Base-by-base conservation (phyloP, 2,113 vertebrate species). In the Lophura nycthemera region DNA sequence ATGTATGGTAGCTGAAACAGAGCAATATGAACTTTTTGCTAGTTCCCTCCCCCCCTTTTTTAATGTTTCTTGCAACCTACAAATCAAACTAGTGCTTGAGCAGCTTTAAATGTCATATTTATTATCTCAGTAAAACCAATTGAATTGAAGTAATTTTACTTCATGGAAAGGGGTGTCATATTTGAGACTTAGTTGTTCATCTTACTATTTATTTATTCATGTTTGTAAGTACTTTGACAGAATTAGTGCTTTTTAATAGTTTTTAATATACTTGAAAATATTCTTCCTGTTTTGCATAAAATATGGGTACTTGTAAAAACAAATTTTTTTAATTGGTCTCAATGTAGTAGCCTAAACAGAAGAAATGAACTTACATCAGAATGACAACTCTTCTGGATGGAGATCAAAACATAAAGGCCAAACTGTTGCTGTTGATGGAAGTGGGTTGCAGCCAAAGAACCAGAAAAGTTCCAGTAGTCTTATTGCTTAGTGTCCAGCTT, bases 191-290 rank as follows among this genome's bases (percentile, higher is more conserved):
- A 86, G 88, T 91, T 93, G 92, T 93, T 94, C 93, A 61, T 64
- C 91, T 92, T 95, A 63, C 29, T 97, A 93, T 97, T 98, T 97
- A 96, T 97, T 96, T 96, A 88, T 96, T 96, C 73, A 78, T 95
- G 92, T 97, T 94, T 89, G 88, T 95, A 96, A 91, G 94, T 97
- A 97, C 95, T 96, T 87, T 78, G 92, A 92, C 94, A 94, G 94
- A 96, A 96, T 92, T 97, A 96, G 97, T 95, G 95, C 96, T 97
- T 96, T 96, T 96, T 94, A 96, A 96, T 97, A 96, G 97, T 94
- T 97, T 97, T 96, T 97, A 96, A 97, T 97, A 97, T 97, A 97
- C 97, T 97, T 97, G 97, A 97, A 97, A 94, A 93, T 94, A 60
- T 95, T 95, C 47, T 85, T 97, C 82, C 93, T 97, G 92, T 96